phyloP scores from a whole-genome alignment of 35 echinoderm and acorn worm genomes.

The Patiria miniata region DNA sequence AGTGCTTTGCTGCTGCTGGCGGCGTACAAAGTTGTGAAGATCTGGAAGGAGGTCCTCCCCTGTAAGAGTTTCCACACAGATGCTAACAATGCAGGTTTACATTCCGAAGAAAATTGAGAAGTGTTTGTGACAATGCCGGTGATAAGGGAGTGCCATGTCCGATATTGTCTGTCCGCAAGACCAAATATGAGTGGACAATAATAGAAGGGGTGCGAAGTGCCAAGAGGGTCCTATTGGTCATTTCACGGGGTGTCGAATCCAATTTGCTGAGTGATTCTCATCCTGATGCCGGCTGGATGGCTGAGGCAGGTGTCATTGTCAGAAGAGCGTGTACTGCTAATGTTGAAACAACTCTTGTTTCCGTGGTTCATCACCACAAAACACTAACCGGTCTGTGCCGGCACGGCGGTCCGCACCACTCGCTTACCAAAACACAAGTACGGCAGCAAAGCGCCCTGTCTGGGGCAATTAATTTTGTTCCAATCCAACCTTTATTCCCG shows the following conservation, averaged over 20 bases:
- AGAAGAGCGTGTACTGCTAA: no score
- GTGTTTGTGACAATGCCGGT: not conserved
- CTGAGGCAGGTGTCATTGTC: no score
- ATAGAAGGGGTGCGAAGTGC: not conserved
- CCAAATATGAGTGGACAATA: not conserved
- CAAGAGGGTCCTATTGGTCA: not conserved
- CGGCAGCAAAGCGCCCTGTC: not conserved
- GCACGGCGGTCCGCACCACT: not conserved
- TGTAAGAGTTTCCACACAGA: no score
- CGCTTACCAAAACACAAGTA: not conserved
- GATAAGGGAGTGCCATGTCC: not conserved
- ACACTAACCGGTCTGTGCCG: not conserved
- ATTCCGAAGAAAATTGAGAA: slow-evolving; percentile 21
- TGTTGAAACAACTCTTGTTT: not conserved
- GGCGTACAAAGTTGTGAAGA: no score
- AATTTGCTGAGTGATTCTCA: not conserved
- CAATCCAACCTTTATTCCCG: slow-evolving; percentile 15
- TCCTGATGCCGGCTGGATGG: not conserved
- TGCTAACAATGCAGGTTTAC: not conserved
- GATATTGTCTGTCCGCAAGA: not conserved
- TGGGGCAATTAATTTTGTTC: not conserved
- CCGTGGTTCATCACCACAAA: not conserved
- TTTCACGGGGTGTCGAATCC: not conserved
- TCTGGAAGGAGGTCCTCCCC: no score
- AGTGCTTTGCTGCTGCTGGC: no score